Conservation (phyloP, 2,888 invertebrate species). For the Ophion ventricosus region DNA sequence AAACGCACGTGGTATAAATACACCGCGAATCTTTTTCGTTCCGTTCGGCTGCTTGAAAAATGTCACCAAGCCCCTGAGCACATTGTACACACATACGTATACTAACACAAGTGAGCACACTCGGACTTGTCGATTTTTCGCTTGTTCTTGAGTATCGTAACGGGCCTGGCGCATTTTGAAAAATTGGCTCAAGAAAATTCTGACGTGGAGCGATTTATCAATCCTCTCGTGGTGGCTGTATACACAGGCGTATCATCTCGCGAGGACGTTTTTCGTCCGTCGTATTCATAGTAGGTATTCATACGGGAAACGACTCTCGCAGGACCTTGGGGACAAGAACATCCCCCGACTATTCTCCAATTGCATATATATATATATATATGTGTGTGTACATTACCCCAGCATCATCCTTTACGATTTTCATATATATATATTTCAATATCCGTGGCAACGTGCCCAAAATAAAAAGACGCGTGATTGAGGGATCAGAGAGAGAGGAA, state of each 20-base stretch:
- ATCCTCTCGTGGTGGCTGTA: slow-evolving; percentile 66
- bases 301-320: slow-evolving; percentile 61
- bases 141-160: slow-evolving; percentile 71
- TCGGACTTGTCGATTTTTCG: slow-evolving; percentile 66
- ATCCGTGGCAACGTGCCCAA: slow-evolving; percentile 71
- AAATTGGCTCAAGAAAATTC: slow-evolving; percentile 80
- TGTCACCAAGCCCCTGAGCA: slow-evolving; percentile 63
- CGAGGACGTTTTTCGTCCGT: slow-evolving; percentile 43
- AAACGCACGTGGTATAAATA: neutral
- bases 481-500: slow-evolving; percentile 36
- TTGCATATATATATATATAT: slow-evolving; percentile 13
- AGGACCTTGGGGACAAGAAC: slow-evolving; percentile 62
- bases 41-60: slow-evolving; percentile 81
- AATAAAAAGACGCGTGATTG: slow-evolving; percentile 68
- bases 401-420: slow-evolving; percentile 69
- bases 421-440: slow-evolving; percentile 75
- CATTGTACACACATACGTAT: neutral
- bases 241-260: slow-evolving; percentile 53
- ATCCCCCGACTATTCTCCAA: slow-evolving; percentile 48
- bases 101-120: neutral
- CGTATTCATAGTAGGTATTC: slow-evolving; percentile 57
- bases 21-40: slow-evolving; percentile 70
- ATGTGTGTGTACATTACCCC: slow-evolving; percentile 25
- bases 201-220: slow-evolving; percentile 81
- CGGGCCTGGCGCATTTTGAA: slow-evolving; percentile 73